phyloP scores from a whole-genome alignment of 2,797 vertebrate genomes.

The Rhinophrynus dorsalis region DNA sequence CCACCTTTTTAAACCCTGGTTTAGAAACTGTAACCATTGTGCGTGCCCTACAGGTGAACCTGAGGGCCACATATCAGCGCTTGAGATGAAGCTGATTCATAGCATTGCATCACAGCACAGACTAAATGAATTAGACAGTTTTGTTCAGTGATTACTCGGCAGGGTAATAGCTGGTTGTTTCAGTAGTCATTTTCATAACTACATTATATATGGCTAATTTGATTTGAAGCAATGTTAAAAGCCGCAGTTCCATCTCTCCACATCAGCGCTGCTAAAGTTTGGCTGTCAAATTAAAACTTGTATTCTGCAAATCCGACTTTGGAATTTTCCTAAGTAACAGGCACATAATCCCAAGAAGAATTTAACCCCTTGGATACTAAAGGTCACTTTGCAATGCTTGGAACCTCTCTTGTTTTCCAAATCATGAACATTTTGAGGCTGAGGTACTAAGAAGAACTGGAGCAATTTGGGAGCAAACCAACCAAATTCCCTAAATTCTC shows the following conservation, averaged over 20 bases:
- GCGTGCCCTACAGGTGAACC: too few relatives aligned
- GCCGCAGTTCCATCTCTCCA: conserved; percentile 6
- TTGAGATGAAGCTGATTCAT: neutral
- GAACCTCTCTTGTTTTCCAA: neutral
- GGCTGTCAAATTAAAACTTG: conserved; percentile 8
- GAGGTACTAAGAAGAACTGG: too few relatives aligned
- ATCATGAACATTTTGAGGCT: too few relatives aligned
- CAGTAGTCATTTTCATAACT: conserved; percentile 49
- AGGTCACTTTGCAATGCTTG: conserved; percentile 5
- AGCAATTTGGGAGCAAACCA: too few relatives aligned
- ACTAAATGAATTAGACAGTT: conserved; percentile 45
- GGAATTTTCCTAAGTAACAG: neutral
- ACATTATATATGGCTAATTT: conserved; percentile 50
- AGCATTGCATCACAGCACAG: conserved; percentile 26
- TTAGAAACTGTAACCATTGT: too few relatives aligned
- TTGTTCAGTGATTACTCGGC: conserved; percentile 46
- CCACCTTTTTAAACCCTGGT: too few relatives aligned
- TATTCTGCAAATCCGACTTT: conserved; percentile 6
- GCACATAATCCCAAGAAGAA: conserved; percentile 11
- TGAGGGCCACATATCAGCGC: too few relatives aligned
- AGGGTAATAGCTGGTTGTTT: conserved; percentile 46
- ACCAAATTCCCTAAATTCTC: too few relatives aligned
- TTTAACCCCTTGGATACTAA: too few relatives aligned
- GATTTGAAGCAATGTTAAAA: conserved; percentile 43
- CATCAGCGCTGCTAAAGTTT: conserved; percentile 9